Evolutionary conservation across 2,888 invertebrate genomes (phyloP).

Genomic region (Dolichomitus sp.): DNA sequence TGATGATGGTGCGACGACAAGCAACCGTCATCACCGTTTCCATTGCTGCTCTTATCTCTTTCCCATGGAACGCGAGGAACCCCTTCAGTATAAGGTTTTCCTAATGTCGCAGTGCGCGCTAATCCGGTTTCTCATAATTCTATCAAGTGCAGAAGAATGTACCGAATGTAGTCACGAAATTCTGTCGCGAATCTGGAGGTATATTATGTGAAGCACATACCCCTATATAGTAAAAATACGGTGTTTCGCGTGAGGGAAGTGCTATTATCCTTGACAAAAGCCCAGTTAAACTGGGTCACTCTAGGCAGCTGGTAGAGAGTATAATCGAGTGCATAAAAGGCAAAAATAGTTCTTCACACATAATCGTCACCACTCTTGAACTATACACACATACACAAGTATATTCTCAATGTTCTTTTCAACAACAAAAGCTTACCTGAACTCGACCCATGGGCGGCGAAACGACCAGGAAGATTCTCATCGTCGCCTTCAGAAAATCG

Average conservation of each 20-base stretch:
- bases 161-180: slow-evolving; percentile 10
- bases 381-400: background rate
- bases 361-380: slow-evolving; percentile 26
- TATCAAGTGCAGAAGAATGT: slow-evolving; percentile 10
- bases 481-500: slow-evolving; percentile 91
- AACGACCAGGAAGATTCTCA: slow-evolving; percentile 92
- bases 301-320: background rate
- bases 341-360: slow-evolving; percentile 17
- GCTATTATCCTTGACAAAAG: slow-evolving; percentile 51
- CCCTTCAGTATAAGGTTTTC: background rate
- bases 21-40: slow-evolving; percentile 27
- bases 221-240: slow-evolving; percentile 3
- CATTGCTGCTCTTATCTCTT: background rate
- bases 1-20: slow-evolving; percentile 52
- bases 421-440: slow-evolving; percentile 85
- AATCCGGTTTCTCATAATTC: background rate
- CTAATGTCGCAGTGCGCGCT: background rate
- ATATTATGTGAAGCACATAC: background rate
- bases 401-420: background rate
- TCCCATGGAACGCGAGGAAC: background rate
- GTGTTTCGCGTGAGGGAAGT: slow-evolving; percentile 6
- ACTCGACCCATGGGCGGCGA: slow-evolving; percentile 90
- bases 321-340: slow-evolving; percentile 27
- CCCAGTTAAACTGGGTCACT: slow-evolving; percentile 46
- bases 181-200: background rate